phyloP scores from a whole-genome alignment of 1,140 invertebrate genomes.

The Ostrea denselamellosa region DNA sequence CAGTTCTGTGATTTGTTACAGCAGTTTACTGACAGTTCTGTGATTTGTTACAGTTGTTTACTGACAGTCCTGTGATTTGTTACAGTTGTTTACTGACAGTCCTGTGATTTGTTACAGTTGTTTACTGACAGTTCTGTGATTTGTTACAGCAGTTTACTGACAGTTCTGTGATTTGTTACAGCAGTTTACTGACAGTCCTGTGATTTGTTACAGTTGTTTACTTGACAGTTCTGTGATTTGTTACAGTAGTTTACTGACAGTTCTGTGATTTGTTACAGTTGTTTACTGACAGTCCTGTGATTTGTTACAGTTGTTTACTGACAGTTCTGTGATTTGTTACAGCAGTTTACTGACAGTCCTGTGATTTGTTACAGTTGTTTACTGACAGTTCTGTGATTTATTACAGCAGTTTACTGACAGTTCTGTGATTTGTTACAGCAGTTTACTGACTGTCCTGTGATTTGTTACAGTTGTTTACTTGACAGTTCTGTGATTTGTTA shows the following conservation, averaged over 20 bases:
- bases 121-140: not conserved
- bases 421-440: conserved; percentile 24
- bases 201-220: conserved; percentile 47
- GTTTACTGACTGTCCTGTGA: not conserved
- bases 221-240: not conserved
- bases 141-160: conserved; percentile 39
- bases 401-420: conserved; percentile 34
- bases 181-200: not conserved
- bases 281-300: not conserved
- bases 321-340: not conserved
- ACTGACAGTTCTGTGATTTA: not conserved
- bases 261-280: conserved; percentile 41
- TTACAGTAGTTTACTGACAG: conserved; percentile 34
- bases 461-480: conserved; percentile 49
- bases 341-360: not conserved
- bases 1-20: not conserved
- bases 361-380: conserved; percentile 46
- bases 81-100: conserved; percentile 46
- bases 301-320: conserved; percentile 48
- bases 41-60: conserved; percentile 47
- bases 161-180: not conserved
- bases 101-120: conserved; percentile 46
- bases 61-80: not conserved
- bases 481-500: not conserved
- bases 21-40: not conserved